Conservation (phyloP, 2,797 vertebrate species). For the Lepus townsendii region DNA sequence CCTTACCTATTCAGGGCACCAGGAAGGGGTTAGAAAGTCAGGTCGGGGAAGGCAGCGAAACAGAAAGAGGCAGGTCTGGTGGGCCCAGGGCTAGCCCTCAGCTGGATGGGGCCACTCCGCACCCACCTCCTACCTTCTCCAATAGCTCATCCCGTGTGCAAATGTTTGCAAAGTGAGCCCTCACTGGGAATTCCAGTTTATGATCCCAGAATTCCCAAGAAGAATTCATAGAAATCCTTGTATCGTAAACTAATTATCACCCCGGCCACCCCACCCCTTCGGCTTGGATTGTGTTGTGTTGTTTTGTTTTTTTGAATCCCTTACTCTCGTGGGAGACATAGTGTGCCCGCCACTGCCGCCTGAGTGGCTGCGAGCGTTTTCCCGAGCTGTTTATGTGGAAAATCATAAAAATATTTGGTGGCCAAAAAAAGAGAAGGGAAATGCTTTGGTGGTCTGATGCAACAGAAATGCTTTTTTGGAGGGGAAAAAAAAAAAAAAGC, state of each 20-base stretch:
- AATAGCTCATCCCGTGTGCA: conserved; percentile 74
- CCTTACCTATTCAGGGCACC: neutral
- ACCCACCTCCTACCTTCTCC: conserved; percentile 67
- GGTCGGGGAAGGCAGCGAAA: neutral
- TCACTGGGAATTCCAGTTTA: conserved; percentile 69
- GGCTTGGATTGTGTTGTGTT: conserved; percentile 56
- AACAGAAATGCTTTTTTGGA: conserved; percentile 81
- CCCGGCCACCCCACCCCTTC: neutral
- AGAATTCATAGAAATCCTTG: conserved; percentile 83
- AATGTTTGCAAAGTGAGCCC: conserved; percentile 76
- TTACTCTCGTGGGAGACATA: conserved; percentile 81
- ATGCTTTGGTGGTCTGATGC: conserved; percentile 89
- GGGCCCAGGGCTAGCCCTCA: conserved; percentile 33
- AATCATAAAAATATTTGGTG: conserved; percentile 90
- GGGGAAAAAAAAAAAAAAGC: conserved; percentile 57
- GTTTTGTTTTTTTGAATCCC: conserved; percentile 70
- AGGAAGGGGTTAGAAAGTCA: neutral
- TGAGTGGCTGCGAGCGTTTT: conserved; percentile 86
- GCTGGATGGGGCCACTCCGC: conserved; percentile 53
- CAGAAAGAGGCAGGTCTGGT: neutral
- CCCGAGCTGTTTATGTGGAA: conserved; percentile 88
- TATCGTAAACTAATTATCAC: conserved; percentile 79
- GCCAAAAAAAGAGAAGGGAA: conserved; percentile 86
- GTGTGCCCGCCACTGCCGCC: conserved; percentile 84
- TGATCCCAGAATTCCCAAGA: conserved; percentile 82